A percentile compares a stretch with the other conserved stretches of the same genome.
Evolutionary conservation across 2,888 invertebrate genomes (phyloP).

Genomic region (Conomelus anceps): DNA sequence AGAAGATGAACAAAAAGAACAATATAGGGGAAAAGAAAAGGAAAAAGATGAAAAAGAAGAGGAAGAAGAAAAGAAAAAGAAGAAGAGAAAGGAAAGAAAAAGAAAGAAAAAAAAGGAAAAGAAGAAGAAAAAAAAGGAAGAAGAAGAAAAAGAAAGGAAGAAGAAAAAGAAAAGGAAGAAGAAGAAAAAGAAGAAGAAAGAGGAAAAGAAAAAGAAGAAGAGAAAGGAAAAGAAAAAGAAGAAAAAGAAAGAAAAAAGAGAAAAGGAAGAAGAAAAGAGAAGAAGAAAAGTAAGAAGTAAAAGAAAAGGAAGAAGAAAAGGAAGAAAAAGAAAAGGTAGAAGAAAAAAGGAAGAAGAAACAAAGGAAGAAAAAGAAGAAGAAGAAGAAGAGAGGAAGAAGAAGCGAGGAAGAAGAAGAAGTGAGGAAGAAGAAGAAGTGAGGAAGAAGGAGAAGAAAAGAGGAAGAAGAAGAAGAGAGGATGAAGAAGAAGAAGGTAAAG

Average conservation of each 20-base stretch:
- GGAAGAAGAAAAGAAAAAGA: neutral
- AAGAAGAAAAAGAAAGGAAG: neutral
- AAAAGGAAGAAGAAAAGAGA: neutral
- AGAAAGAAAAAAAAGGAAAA: neutral
- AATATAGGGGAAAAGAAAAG: no score
- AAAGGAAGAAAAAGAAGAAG: neutral
- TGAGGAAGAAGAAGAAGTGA: neutral
- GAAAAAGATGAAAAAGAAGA: no score
- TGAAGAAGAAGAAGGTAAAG: neutral
- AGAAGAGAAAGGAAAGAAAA: neutral
- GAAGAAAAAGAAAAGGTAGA: neutral
- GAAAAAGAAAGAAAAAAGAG: neutral
- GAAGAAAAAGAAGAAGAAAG: neutral
- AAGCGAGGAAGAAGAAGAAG: neutral
- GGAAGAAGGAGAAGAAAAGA: neutral
- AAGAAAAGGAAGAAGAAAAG: neutral
- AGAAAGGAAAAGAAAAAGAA: neutral
- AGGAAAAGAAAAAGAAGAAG: neutral
- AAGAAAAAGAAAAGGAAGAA: neutral
- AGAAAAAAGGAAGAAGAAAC: neutral
- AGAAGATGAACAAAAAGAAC: no score
- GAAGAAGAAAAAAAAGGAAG: neutral
- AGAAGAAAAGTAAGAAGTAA: neutral
- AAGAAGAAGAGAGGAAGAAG: neutral
- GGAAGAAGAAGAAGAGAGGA: neutral